Conservation (phyloP, 2,797 vertebrate species). For the Tragopan temminckii region DNA sequence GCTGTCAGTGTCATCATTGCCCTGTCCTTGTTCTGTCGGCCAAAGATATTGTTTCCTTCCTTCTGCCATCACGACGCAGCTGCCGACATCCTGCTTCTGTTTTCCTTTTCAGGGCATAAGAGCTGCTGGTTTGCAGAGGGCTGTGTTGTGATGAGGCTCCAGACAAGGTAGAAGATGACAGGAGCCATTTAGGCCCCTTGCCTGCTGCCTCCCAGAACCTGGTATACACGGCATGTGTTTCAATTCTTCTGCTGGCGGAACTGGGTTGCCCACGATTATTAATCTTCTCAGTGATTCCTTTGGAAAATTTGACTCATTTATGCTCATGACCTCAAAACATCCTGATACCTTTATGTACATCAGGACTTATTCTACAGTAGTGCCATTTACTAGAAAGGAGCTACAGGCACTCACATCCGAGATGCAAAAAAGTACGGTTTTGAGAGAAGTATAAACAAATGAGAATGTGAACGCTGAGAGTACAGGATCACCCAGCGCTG, state of each 20-base stretch:
- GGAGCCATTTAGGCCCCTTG: conserved; percentile 56
- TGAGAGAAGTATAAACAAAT: conserved; percentile 74
- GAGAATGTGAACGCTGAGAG: conserved; percentile 59
- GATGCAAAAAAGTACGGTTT: conserved; percentile 68
- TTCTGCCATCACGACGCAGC: neutral
- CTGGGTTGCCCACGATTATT: conserved; percentile 66
- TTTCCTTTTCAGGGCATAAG: neutral
- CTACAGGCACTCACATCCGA: conserved; percentile 53
- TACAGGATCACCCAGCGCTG: conserved; percentile 23
- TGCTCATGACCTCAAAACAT: conserved; percentile 63
- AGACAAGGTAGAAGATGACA: conserved; percentile 22
- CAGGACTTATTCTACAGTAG: conserved; percentile 65
- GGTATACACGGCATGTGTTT: conserved; percentile 45
- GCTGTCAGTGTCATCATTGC: neutral
- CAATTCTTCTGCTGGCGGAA: conserved; percentile 74
- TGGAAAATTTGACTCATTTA: conserved; percentile 78
- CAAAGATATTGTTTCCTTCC: neutral
- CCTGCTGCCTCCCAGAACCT: conserved; percentile 70
- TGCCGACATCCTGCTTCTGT: neutral
- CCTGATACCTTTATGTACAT: conserved; percentile 76
- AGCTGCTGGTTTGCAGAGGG: neutral
- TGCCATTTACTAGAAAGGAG: conserved; percentile 60
- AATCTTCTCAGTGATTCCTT: conserved; percentile 76
- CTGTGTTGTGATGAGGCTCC: conserved; percentile 6
- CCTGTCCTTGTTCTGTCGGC: neutral